phyloP scores from a whole-genome alignment of 2,113 vertebrate genomes.

The Struthidea cinerea region DNA sequence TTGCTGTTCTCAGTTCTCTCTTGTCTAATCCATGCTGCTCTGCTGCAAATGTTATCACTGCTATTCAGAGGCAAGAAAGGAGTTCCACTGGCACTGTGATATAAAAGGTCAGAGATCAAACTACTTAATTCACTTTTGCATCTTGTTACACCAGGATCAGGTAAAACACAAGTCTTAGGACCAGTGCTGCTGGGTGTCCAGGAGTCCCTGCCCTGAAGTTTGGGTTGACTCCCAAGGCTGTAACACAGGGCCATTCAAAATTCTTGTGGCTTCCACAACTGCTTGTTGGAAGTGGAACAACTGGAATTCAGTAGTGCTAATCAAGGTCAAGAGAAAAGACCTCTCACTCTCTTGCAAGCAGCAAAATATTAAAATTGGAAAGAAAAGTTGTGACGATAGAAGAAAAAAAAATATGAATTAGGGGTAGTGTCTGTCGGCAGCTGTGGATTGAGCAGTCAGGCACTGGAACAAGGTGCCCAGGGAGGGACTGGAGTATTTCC shows the following conservation, averaged over 20 bases:
- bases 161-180: not conserved
- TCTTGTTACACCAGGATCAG: too few species aligned
- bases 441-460: not conserved
- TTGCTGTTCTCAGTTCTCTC: not conserved
- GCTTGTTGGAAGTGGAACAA: not conserved
- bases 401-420: not conserved
- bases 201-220: not conserved
- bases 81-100: not conserved
- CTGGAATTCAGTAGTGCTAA: not conserved
- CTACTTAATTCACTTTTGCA: not conserved
- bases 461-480: too few species aligned
- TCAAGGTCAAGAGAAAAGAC: not conserved
- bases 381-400: accelerated
- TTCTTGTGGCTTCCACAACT: not conserved
- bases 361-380: not conserved
- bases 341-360: not conserved
- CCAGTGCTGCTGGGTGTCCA: not conserved
- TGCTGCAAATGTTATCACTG: not conserved
- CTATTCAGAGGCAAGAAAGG: not conserved
- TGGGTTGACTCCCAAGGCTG: not conserved
- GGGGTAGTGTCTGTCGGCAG: not conserved
- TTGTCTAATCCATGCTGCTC: not conserved
- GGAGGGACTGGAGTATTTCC: not conserved
- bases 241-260: too few species aligned
- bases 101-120: not conserved